Percentiles rank a stretch among this genome's conserved stretches.
Conservation (phyloP, 2,797 vertebrate species). For the Sebastes oblongus region DNA sequence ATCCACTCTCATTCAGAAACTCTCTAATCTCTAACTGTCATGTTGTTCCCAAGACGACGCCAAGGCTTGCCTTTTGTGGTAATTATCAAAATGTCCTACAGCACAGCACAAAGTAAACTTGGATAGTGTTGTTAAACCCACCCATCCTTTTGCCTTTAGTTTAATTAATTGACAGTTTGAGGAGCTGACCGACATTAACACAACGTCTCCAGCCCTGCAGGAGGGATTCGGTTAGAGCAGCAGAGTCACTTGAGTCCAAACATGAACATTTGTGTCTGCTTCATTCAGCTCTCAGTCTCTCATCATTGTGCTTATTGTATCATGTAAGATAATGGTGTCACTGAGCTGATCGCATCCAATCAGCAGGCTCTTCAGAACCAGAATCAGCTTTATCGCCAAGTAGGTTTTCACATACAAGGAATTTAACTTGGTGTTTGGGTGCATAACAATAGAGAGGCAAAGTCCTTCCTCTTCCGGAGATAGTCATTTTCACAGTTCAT, state of each 20-base stretch:
- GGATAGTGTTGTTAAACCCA: neutral
- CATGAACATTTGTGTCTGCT: neutral
- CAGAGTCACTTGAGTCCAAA: neutral
- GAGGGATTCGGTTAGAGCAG: neutral
- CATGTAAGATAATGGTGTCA: neutral
- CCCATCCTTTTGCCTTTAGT: neutral
- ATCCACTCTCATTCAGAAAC: neutral
- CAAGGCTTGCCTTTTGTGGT: constrained; percentile 4
- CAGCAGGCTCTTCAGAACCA: constrained; percentile 2
- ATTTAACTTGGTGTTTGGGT: neutral
- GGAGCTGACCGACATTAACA: constrained; percentile 9
- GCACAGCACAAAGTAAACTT: constrained; percentile 4
- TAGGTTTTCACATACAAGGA: neutral
- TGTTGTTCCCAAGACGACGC: neutral
- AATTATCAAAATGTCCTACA: constrained; percentile 19
- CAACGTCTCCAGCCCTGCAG: neutral
- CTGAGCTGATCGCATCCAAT: constrained; percentile 27
- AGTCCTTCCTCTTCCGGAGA: too few species aligned
- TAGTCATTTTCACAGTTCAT: too few species aligned
- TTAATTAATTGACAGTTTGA: constrained; percentile 31
- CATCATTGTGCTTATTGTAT: neutral
- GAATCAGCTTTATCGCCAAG: neutral
- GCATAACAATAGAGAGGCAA: too few species aligned
- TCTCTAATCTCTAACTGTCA: constrained; percentile 2
- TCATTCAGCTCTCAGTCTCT: neutral